Evolutionary conservation across 1,140 invertebrate genomes (phyloP).

Genomic region (Calephelis virginiensis): DNA sequence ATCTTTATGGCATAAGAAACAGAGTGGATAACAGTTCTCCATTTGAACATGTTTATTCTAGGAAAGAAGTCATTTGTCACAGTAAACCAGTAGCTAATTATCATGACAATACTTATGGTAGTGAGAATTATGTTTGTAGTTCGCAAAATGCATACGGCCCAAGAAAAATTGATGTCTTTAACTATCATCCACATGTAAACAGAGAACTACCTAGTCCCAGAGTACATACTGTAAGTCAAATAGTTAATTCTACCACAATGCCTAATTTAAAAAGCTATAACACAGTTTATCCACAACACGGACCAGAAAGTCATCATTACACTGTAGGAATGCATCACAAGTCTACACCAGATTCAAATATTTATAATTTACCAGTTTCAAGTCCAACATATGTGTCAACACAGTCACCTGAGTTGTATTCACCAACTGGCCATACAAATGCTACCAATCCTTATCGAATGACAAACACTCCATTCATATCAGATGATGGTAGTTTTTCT

Average conservation of each 20-base stretch:
- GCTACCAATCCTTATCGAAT: slow-evolving; percentile 70
- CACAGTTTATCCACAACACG: slow-evolving; percentile 50
- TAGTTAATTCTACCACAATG: slow-evolving; percentile 72
- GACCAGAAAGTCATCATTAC: slow-evolving; percentile 54
- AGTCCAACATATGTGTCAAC: slow-evolving; percentile 67
- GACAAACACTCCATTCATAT: slow-evolving; percentile 69
- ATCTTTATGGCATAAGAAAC: slow-evolving; percentile 44
- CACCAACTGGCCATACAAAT: slow-evolving; percentile 68
- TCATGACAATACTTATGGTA: slow-evolving; percentile 55
- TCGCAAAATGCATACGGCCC: slow-evolving; percentile 70
- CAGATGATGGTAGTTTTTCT: slow-evolving; percentile 69
- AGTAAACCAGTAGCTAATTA: slow-evolving; percentile 51
- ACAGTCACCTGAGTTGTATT: slow-evolving; percentile 68
- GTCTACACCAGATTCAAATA: slow-evolving; percentile 56
- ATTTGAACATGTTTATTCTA: slow-evolving; percentile 53
- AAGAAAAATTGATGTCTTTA: slow-evolving; percentile 67
- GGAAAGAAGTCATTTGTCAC: slow-evolving; percentile 54
- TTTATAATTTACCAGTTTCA: slow-evolving; percentile 53
- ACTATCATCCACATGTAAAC: slow-evolving; percentile 59
- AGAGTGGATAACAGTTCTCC: slow-evolving; percentile 46
- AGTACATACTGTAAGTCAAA: slow-evolving; percentile 68
- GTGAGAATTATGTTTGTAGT: slow-evolving; percentile 58
- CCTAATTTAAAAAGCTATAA: slow-evolving; percentile 70
- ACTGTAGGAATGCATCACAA: slow-evolving; percentile 45
- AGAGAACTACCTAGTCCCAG: slow-evolving; percentile 56